Evolutionary conservation across 1,140 invertebrate species (phyloP).

Genomic region (Achroia grisella): DNA sequence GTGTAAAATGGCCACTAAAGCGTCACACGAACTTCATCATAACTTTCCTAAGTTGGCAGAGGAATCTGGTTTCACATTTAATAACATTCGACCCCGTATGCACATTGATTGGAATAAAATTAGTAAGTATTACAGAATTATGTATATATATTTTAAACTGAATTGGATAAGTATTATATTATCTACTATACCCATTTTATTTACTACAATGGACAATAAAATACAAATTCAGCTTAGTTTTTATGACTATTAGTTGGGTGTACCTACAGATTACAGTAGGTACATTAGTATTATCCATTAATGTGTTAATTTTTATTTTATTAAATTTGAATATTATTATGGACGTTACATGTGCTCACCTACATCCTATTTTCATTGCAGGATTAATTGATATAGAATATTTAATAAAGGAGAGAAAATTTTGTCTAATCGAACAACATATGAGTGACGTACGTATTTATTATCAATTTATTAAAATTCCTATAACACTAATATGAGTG

Average conservation of each 20-base stretch:
- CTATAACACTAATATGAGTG: conserved; percentile 39
- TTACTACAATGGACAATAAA: no score
- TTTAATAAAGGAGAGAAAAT: conserved; percentile 78
- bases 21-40: conserved; percentile 76
- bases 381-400: conserved; percentile 78
- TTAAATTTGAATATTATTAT: no score
- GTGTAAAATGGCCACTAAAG: conserved; percentile 65
- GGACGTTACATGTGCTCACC: no score
- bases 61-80: conserved; percentile 80
- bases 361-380: conserved; percentile 34
- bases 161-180: conserved; percentile 3
- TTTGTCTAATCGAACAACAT: conserved; percentile 77
- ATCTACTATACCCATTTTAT: no score
- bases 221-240: no score
- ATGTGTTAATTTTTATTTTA: no score
- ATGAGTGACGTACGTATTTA: conserved; percentile 72
- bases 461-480: conserved; percentile 11
- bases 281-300: no score
- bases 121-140: conserved; percentile 63
- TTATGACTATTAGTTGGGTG: no score
- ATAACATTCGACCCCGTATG: conserved; percentile 73
- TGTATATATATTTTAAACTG: conserved; percentile 5
- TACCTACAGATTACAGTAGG: no score
- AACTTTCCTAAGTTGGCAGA: conserved; percentile 80
- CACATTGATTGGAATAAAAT: conserved; percentile 79